Evolutionary conservation across 2,888 invertebrate genomes (phyloP), one percentile per base, ranked within the genome.

Genomic region (Gastracanthus pulcherrimus): DNA sequence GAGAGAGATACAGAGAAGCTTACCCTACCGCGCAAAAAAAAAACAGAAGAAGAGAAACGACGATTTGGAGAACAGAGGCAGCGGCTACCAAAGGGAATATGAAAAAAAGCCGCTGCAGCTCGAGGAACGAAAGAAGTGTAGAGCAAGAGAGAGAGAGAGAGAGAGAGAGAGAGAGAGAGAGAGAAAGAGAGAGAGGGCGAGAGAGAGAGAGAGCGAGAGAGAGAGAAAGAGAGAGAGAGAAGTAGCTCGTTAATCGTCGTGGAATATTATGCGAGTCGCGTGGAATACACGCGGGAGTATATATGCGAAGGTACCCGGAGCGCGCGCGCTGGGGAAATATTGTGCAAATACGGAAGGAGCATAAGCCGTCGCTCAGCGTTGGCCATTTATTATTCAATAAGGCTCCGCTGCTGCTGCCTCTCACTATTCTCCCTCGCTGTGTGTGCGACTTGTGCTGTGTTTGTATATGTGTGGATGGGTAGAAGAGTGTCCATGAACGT

Each of bases 381-480:
- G 36, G 70, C 85, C 84, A 85, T 88, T 87, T 87, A 88, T 88
- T 88, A 88, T 87, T 88, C 86, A 88, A 85, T 86, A 86, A 85
- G 83, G 84, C 86, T 85, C 82, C 72, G 75, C 51, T 19, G 60
- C 67, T 80, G 13, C 45, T n/a, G 29, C 62, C 16, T 34, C n/a
- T 29, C 51, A 72, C 45, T 38, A 9, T 29, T 51, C 67, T 70
- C 76, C 60, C 69, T 81, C 48, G 74, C 58, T 60, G 31, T 26
- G 29, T 58, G 9, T 34, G 5, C 16, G 26, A 11, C 45, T 36
- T 13, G 23, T 9, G 29, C 16, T 26, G 16, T 7, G 11, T 7
- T 23, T 7, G 9, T 23, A 11, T 5, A 7, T n/a, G 71, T n/a
- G 26, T 29, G 31, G 26, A 48, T 36, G 75, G 19, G n/a, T 55